Base-by-base conservation (phyloP, 1,140 invertebrate genomes). In the Platyscapa corneri region DNA sequence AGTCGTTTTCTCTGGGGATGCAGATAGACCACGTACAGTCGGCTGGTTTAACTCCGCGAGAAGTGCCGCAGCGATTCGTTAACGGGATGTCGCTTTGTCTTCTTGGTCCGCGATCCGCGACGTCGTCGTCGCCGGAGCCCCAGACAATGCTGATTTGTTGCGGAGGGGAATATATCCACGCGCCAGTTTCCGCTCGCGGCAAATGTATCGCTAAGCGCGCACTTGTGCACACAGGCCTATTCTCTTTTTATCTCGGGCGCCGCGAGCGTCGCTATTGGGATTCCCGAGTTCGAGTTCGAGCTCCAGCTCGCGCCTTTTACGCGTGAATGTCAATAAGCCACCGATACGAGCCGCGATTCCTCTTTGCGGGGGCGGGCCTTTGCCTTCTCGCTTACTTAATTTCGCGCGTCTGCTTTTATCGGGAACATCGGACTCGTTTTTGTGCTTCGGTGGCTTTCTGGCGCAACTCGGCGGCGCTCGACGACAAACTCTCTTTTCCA, bases 21-120 rank as follows among this genome's bases (percentile, higher is more conserved):
- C 90, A 93, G 92, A 93, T 93, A 93, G 89, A 91, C 90, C 92
- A 93, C 93, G 92, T 91, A 91, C 88, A 87, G 86, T 89, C 87
- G 87, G 86, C 89, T 86, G 87, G 86, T 23, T 74, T 39, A 42
- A 42, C 23, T 42, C 10, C 76, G 77, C 77, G 87, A 88, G 86
- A 88, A 89, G 90, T 89, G 89, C 89, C 39, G 67, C 39, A 46
- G 91, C 83, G 91, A 92, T 92, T 92, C 90, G 90, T 89, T 88
- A 92, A 90, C 90, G 91, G 90, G 89, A 90, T 91, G 90, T 89
- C 90, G 90, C 90, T 92, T 92, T 93, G 91, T 93, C 91, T 92
- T 91, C 84, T 88, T 87, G 86, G 85, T 88, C 89, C 89, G 88
- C 89, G 89, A 89, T 89, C 80, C 87, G 88, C 85, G 82, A 74